Evolutionary conservation across 1,140 invertebrate species (phyloP).

Genomic region (Diachasma alloeum): DNA sequence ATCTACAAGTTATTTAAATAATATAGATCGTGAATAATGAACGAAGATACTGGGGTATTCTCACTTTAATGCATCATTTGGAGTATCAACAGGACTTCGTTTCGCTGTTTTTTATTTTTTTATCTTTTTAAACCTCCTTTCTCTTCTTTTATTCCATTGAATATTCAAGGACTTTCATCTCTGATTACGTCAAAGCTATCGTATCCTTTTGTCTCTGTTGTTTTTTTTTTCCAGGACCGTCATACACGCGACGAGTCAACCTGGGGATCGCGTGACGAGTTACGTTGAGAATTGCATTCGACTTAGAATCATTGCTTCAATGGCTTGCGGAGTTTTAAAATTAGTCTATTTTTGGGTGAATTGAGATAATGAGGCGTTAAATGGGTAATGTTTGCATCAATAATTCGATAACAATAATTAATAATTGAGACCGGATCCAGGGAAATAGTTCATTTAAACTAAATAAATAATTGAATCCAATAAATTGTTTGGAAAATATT

Average conservation of each 20-base stretch:
- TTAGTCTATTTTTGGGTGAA: no score
- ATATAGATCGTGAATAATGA: background rate
- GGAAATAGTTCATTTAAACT: no score
- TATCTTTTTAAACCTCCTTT: background rate
- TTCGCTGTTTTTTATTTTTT: background rate
- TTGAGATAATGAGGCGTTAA: no score
- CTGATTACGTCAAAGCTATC: background rate
- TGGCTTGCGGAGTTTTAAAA: no score
- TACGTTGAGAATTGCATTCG: no score
- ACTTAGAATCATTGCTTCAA: no score
- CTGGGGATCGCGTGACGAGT: background rate
- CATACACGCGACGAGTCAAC: background rate
- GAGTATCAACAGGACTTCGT: background rate
- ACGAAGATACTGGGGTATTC: background rate
- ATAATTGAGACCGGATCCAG: no score
- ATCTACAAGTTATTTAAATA: background rate
- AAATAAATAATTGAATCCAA: no score
- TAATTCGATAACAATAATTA: no score
- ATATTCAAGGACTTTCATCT: conserved; percentile 1
- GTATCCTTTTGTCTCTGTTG: background rate
- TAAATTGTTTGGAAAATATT: no score
- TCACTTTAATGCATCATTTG: background rate
- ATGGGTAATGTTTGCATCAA: no score
- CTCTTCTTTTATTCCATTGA: background rate
- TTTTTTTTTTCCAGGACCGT: background rate